A percentile compares a stretch with the other conserved stretches of the same genome.
Conservation (phyloP, 2,113 vertebrate species). For the Epinephelus cyanopodus region DNA sequence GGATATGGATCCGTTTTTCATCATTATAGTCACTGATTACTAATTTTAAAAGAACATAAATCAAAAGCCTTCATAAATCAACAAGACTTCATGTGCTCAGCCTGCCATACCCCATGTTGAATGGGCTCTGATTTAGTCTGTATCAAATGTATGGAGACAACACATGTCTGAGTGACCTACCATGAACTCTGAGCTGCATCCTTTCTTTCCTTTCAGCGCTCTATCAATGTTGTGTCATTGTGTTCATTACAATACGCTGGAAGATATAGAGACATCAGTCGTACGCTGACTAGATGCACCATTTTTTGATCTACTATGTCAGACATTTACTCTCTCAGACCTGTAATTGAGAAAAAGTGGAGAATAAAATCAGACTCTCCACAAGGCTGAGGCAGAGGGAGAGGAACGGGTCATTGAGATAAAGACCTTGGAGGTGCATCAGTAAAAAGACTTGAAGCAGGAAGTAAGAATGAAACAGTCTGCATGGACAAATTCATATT, state of each 20-base stretch:
- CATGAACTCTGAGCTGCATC: neutral
- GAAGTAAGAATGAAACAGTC: slow-evolving; percentile 14
- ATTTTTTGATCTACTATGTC: neutral
- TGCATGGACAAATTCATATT: neutral
- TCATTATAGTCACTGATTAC: neutral
- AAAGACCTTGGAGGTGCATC: slow-evolving; percentile 43
- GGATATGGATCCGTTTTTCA: neutral
- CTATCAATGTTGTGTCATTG: neutral
- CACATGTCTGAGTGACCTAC: neutral
- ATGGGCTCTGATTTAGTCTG: neutral
- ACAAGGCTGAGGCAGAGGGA: slow-evolving; percentile 19
- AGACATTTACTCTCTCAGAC: slow-evolving; percentile 23
- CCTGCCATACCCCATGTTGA: neutral
- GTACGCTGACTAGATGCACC: neutral
- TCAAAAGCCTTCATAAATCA: neutral
- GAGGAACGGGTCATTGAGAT: slow-evolving; percentile 28
- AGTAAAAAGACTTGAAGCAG: slow-evolving; percentile 38
- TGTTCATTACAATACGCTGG: neutral
- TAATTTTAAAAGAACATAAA: neutral
- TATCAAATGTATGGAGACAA: neutral
- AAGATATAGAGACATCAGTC: neutral
- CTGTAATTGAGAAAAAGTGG: neutral
- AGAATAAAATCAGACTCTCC: slow-evolving; percentile 13
- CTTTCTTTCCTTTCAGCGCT: neutral
- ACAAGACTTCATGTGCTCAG: neutral